phyloP scores from a whole-genome alignment of 2,888 invertebrate genomes.

The Tanytarsus gracilentus region DNA sequence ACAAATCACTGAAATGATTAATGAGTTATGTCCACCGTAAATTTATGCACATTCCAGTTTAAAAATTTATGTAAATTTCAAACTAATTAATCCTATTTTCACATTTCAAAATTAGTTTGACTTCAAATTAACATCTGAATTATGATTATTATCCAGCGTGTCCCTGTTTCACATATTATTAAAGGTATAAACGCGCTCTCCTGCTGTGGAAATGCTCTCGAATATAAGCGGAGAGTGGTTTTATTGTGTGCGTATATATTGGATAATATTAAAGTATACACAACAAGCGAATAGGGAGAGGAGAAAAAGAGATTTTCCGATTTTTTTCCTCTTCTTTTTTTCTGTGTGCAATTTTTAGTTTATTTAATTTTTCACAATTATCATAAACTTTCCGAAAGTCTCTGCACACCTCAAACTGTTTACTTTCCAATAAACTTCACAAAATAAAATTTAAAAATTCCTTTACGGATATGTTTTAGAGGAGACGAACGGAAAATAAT shows the following conservation, averaged over 20 bases:
- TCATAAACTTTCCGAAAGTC: not conserved
- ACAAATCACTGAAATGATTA: too few relatives aligned
- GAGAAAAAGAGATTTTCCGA: constrained; percentile 12
- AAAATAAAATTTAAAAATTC: constrained; percentile 8
- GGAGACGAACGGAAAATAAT: not conserved
- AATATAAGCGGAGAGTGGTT: constrained; percentile 3
- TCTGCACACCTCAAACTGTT: not conserved
- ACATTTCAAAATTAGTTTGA: too few relatives aligned
- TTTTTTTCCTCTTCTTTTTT: not conserved
- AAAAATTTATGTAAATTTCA: too few relatives aligned
- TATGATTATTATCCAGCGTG: too few relatives aligned
- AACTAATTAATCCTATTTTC: too few relatives aligned
- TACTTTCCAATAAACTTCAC: not conserved
- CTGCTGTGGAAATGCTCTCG: constrained; percentile 35
- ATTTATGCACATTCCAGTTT: too few relatives aligned
- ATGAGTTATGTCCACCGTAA: too few relatives aligned
- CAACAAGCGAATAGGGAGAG: constrained; percentile 6
- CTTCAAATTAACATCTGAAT: too few relatives aligned
- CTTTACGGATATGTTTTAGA: constrained; percentile 24
- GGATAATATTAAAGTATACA: constrained; percentile 18
- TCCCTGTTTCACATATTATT: too few relatives aligned
- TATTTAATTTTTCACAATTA: not conserved
- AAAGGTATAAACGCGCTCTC: too few relatives aligned
- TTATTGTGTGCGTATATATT: not conserved
- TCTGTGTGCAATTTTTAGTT: not conserved